phyloP scores from a whole-genome alignment of 1,140 invertebrate genomes.

The Drosophila suzukii region DNA sequence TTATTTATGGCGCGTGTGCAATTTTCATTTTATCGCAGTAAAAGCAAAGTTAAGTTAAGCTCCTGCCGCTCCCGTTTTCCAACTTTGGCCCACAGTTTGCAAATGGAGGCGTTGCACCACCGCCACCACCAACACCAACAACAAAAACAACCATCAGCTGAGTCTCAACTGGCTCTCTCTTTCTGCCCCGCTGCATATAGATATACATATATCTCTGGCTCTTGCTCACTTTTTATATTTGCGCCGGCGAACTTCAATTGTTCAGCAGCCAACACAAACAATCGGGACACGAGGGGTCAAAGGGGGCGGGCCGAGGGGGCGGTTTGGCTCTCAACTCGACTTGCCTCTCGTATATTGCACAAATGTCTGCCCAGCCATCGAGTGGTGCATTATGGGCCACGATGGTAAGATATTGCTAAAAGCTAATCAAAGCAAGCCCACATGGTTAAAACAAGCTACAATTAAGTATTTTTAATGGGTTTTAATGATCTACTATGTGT shows the following conservation, averaged over 20 bases:
- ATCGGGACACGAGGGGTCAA: slow-evolving; percentile 14
- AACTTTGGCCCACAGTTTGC: slow-evolving; percentile 61
- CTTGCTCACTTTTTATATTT: slow-evolving; percentile 71
- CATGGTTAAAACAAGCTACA: background rate
- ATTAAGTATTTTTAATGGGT: too few relatives aligned
- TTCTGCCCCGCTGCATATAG: slow-evolving; percentile 9
- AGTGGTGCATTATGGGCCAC: slow-evolving; percentile 54
- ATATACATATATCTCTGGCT: slow-evolving; percentile 23
- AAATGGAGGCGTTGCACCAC: slow-evolving; percentile 74
- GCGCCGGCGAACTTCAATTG: slow-evolving; percentile 74
- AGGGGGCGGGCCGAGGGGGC: background rate
- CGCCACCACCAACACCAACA: slow-evolving; percentile 20
- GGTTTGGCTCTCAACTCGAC: slow-evolving; percentile 45
- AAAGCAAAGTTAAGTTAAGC: slow-evolving; percentile 84
- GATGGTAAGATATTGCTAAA: slow-evolving; percentile 18
- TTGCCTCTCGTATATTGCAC: slow-evolving; percentile 62
- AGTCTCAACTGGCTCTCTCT: slow-evolving; percentile 16
- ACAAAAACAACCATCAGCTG: slow-evolving; percentile 50
- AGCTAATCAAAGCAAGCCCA: slow-evolving; percentile 4
- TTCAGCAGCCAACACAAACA: slow-evolving; percentile 67
- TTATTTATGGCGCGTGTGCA: slow-evolving; percentile 84
- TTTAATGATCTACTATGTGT: too few relatives aligned
- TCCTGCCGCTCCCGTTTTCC: slow-evolving; percentile 50
- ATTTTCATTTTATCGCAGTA: slow-evolving; percentile 84
- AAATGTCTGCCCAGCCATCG: slow-evolving; percentile 59